Base-by-base conservation (phyloP, 2,113 vertebrate genomes). In the Microcebus ravelobensis region DNA sequence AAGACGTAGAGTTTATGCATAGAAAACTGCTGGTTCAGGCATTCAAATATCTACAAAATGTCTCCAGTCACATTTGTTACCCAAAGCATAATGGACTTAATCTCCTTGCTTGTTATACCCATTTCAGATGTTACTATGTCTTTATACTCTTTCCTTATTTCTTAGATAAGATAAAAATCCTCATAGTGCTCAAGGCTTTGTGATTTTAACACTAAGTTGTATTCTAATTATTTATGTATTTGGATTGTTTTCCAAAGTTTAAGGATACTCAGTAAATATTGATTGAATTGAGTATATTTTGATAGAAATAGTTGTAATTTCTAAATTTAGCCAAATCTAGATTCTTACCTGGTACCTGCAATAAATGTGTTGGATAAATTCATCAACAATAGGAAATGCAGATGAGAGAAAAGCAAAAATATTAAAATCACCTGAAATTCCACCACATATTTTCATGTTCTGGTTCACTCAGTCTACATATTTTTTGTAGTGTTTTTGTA, bases 191-290 rank as follows among this genome's bases (percentile, higher is more conserved):
- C 27, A 67, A 71, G 90, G 31, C 27, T 83, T 27, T 68, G 39
- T 76, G 59, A 25, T 71, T 83, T 87, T 90, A 21, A 71, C 74
- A 63, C 34, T 95, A 57, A 96, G 39, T 81, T 55, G 1, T 82
- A 71, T 81, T 96, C 36, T 70, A 8, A 70, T 77, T 84, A 39
- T 67, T 85, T 92, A n/a, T 89, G 15, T 76, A 74, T 91, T 73
- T 94, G 52, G 20, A 59, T 97, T 77, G 50, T 90, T 90, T 71
- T 65, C 29, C 34, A 77, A 50, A 82, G 81, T 77, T 90, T 77
- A 77, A 70, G 27, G 55, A 57, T 67, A 48, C 57, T 94, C 67
- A 61, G 21, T 93, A 52, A 68, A 42, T 89, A 71, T 21, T 94
- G 48, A 80, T 70, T 36, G 14, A 71, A 73, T 96, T 63, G 52